Evolutionary conservation across 2,113 vertebrate genomes (phyloP).

Genomic region (Ophthalmolycus amberensis): DNA sequence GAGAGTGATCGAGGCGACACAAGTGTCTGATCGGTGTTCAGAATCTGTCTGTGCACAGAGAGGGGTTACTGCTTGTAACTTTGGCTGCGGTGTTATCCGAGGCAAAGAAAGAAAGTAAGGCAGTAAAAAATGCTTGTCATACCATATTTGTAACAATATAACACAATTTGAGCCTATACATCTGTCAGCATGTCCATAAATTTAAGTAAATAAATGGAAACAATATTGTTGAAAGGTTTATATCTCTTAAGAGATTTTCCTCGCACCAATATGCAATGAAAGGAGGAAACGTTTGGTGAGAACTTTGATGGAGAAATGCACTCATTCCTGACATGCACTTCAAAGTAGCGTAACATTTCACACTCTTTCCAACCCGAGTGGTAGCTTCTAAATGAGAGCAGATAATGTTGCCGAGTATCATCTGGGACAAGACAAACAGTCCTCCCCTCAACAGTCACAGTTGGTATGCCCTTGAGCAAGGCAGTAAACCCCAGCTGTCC

Average conservation of each 20-base stretch:
- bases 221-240: constrained; percentile 16
- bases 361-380: constrained; percentile 38
- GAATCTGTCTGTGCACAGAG: constrained; percentile 10
- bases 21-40: constrained; percentile 32
- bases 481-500: constrained; percentile 78
- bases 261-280: not conserved
- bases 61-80: not conserved
- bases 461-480: constrained; percentile 76
- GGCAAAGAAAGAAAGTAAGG: constrained; percentile 12
- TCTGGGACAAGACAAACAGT: constrained; percentile 56
- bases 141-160: constrained; percentile 10
- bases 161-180: constrained; percentile 9
- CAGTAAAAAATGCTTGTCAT: constrained; percentile 13
- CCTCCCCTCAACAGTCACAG: constrained; percentile 55
- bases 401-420: constrained; percentile 70
- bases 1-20: constrained; percentile 24
- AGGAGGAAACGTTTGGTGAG: not conserved
- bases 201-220: not conserved
- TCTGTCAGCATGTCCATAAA: constrained; percentile 25
- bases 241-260: not conserved
- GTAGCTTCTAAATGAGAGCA: constrained; percentile 57
- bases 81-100: constrained; percentile 1
- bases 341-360: constrained; percentile 46
- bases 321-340: constrained; percentile 11
- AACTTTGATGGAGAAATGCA: constrained; percentile 17